Evolutionary conservation across 2,888 invertebrate species (phyloP).

Genomic region (Synanthedon andrenaeformis): DNA sequence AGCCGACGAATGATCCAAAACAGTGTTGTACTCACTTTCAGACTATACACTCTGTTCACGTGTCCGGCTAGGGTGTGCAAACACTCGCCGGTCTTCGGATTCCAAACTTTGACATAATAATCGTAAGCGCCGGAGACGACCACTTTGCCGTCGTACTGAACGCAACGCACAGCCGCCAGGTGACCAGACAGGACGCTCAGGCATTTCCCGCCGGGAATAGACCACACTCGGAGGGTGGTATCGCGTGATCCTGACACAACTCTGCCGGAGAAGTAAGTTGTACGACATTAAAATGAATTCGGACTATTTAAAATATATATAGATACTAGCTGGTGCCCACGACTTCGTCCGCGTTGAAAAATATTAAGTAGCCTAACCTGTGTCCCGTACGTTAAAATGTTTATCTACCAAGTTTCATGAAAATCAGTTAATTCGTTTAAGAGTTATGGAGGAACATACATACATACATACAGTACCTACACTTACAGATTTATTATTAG

Average conservation of each 20-base stretch:
- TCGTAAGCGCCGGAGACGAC: conserved; percentile 99
- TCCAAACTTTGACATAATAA: conserved; percentile 98
- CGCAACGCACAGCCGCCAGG: conserved; percentile 97
- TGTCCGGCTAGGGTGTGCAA: conserved; percentile 96
- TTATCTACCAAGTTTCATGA: too few species aligned
- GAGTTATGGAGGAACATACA: too few species aligned
- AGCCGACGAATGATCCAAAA: too few species aligned
- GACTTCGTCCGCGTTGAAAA: too few species aligned
- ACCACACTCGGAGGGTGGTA: conserved; percentile 96
- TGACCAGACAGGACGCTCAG: conserved; percentile 95
- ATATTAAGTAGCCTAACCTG: too few species aligned
- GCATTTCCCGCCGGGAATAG: conserved; percentile 92
- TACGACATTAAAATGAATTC: too few species aligned
- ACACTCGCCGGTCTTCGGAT: conserved; percentile 94
- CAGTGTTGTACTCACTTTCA: conserved; percentile 79
- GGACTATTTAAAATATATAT: too few species aligned
- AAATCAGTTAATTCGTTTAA: too few species aligned
- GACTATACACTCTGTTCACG: conserved; percentile 97
- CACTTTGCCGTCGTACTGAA: conserved; percentile 95
- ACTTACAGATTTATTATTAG: too few species aligned
- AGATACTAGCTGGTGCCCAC: too few species aligned
- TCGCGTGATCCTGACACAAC: conserved; percentile 98
- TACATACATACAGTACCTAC: too few species aligned
- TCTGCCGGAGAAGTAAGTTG: conserved; percentile 60
- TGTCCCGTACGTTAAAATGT: too few species aligned